Evolutionary conservation across 2,113 vertebrate species (phyloP), one percentile per base, ranked within the genome.

Genomic region (Lonchura striata): DNA sequence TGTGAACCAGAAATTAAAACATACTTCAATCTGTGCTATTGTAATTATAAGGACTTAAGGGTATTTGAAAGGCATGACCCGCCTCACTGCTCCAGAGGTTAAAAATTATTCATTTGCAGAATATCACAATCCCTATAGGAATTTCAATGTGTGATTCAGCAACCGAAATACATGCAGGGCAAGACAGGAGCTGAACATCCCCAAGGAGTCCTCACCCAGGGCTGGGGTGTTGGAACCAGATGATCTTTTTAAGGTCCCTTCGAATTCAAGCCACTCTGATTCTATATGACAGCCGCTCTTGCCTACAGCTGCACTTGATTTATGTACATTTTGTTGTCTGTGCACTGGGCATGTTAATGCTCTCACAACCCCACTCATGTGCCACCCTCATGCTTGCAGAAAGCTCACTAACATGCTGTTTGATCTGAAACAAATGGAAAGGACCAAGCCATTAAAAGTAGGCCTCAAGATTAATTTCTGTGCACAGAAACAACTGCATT

Each of bases 371-470:
- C 31, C 18, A 35, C 7, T 65, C 14, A 19, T 7, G 15, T 47
- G 18, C 50, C 59, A 7, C 30, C 59, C 20, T 42, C 0, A 0
- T 12, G 18, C 44, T 66, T 35, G 68, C 42, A 66, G 13, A 39
- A 54, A 53, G 63, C 31, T 76, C 39, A 22, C 42, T 54, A 66
- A 66, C 23, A 9, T 10, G 28, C 54, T 81, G 12, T 18, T 60
- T 49, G 13, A 54, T 79, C 56, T 64, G n/a, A 84, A 54, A 59
- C 19, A 74, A 82, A 82, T 35, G 37, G 13, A 76, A 71, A 80
- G 52, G 53, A 78, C 28, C 0, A 3, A 42, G 19, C 16, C 1
- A 3, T 47, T 92, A 56, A 33, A 60, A 82, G 24, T 1, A 5
- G 24, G 23, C 49, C 31, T 1, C 0, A 18, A 91, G 56, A 57